Percentiles rank a stretch among this genome's conserved stretches.
phyloP scores from a whole-genome alignment of 2,113 vertebrate species.

The Grammomys surdaster region DNA sequence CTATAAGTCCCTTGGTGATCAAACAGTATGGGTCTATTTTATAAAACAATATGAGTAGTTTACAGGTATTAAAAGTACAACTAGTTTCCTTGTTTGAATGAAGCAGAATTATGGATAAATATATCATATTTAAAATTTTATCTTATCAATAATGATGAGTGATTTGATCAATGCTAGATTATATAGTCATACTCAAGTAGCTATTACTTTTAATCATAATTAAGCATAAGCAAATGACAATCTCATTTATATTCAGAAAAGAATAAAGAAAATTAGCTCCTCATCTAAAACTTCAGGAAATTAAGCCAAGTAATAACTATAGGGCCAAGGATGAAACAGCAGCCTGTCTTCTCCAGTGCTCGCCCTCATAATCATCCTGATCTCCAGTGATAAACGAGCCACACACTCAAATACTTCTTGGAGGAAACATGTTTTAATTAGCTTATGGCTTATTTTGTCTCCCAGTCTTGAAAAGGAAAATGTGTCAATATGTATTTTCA shows the following conservation, averaged over 20 bases:
- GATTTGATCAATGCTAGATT: conserved; percentile 62
- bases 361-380: conserved; percentile 48
- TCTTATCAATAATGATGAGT: conserved; percentile 31
- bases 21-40: conserved; percentile 22
- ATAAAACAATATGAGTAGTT: background rate
- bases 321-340: conserved; percentile 42
- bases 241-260: conserved; percentile 70
- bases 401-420: conserved; percentile 1
- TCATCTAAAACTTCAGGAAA: conserved; percentile 67
- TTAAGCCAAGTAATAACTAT: conserved; percentile 70
- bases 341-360: background rate
- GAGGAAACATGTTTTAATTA: conserved; percentile 52
- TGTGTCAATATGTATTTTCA: conserved; percentile 32
- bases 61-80: background rate
- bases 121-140: conserved; percentile 29
- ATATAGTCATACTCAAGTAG: conserved; percentile 56
- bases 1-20: background rate
- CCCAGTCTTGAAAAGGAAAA: conserved; percentile 13
- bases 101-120: conserved; percentile 47
- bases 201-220: conserved; percentile 69
- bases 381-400: conserved; percentile 31
- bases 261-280: conserved; percentile 71
- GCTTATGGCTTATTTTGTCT: conserved; percentile 47
- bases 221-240: conserved; percentile 65
- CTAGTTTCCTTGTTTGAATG: conserved; percentile 40